Conservation (phyloP, 2,797 vertebrate genomes). For the Myoxocephalus aenaeus region DNA sequence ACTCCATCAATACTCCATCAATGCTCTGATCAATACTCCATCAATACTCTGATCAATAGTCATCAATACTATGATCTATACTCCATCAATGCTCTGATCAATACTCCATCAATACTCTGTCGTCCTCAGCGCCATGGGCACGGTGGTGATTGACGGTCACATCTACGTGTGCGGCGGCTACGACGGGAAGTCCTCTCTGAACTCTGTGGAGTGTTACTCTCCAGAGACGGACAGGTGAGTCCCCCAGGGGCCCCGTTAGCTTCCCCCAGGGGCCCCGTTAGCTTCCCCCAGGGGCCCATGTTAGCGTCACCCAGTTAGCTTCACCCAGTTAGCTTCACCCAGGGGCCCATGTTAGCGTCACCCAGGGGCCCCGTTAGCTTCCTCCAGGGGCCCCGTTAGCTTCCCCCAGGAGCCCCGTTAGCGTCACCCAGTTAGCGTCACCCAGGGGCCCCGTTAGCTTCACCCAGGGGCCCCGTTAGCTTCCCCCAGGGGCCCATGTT, state of each 20-base stretch:
- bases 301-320: not conserved
- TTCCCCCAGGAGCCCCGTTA: no score
- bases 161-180: conserved; percentile 97
- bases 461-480: no score
- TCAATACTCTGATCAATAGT: no score
- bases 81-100: not conserved
- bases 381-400: no score
- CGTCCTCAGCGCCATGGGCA: conserved; percentile 92
- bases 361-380: not conserved
- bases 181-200: conserved; percentile 94
- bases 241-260: not conserved
- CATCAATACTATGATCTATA: no score
- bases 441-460: no score
- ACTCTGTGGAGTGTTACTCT: conserved; percentile 93
- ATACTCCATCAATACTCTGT: not conserved
- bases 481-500: no score
- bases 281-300: not conserved
- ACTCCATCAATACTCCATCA: no score
- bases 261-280: no score
- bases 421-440: no score
- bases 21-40: no score
- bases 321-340: no score
- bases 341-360: not conserved
- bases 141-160: conserved; percentile 92
- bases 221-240: conserved; percentile 93